phyloP scores from a whole-genome alignment of 2,113 vertebrate species.

The Ascaphus truei region DNA sequence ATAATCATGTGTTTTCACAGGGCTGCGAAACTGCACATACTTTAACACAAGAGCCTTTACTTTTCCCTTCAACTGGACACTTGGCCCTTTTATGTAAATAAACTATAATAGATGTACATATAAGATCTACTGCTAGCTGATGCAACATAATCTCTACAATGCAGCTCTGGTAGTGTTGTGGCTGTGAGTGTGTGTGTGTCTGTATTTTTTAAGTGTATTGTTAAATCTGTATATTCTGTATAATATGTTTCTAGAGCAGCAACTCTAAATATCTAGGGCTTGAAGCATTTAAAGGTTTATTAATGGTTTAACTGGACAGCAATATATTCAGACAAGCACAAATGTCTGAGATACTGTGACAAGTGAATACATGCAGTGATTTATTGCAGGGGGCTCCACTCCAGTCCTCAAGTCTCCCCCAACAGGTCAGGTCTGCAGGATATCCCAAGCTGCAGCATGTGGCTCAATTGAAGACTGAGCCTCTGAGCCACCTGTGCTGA shows the following conservation, averaged over 20 bases:
- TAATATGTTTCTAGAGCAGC: constrained; percentile 69
- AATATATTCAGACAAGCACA: constrained; percentile 54
- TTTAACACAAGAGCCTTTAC: constrained; percentile 68
- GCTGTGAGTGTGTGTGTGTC: constrained; percentile 55
- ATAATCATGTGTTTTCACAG: constrained; percentile 69
- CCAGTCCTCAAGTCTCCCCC: no score
- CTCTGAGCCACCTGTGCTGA: no score
- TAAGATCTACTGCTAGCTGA: constrained; percentile 58
- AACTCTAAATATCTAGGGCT: constrained; percentile 69
- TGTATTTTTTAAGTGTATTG: constrained; percentile 16
- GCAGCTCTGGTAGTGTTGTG: constrained; percentile 61
- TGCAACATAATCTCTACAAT: constrained; percentile 58
- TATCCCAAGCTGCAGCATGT: no score
- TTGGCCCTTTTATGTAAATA: constrained; percentile 68
- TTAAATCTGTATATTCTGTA: constrained; percentile 69
- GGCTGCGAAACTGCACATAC: constrained; percentile 69
- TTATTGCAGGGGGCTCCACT: no score
- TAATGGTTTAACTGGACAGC: constrained; percentile 68
- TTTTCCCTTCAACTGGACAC: constrained; percentile 59
- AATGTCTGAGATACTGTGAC: constrained; percentile 50
- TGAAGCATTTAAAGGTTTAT: constrained; percentile 58
- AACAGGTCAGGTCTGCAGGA: no score
- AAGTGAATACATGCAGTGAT: constrained; percentile 39
- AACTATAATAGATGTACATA: constrained; percentile 59
- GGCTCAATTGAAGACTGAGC: no score